Percentiles rank a stretch among this genome's conserved stretches.
These are phyloP conservation scores for Cyprinodon tularosa DNA, from an alignment of 2,113 vertebrate species.

Conservation along the genomic window DNA sequence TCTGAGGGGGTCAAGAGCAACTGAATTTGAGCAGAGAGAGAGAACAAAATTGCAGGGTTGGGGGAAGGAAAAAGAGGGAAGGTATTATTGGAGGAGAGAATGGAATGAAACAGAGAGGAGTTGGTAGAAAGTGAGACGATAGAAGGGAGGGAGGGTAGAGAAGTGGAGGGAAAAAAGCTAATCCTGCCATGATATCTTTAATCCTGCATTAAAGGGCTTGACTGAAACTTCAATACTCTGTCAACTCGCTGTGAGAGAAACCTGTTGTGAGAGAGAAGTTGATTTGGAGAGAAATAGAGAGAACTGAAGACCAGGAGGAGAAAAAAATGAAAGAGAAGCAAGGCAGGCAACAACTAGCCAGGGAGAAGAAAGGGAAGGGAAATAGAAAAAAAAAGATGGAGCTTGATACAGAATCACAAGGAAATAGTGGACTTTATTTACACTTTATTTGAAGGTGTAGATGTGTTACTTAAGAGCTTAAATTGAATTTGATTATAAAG, in stretches of 20 bases:
- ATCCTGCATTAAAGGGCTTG: conserved; percentile 74
- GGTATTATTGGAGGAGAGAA: conserved; percentile 52
- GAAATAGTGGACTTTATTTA: conserved; percentile 53
- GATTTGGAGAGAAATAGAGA: conserved; percentile 10
- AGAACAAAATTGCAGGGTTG: conserved; percentile 40
- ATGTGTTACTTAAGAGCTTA: conserved; percentile 59
- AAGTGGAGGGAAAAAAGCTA: conserved; percentile 49
- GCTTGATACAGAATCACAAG: conserved; percentile 37
- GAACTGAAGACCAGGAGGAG: not conserved
- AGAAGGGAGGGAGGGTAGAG: conserved; percentile 25
- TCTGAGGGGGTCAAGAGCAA: conserved; percentile 37
- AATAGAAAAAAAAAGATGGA: conserved; percentile 24
- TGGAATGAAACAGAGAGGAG: conserved; percentile 46
- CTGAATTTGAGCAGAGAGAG: conserved; percentile 30
- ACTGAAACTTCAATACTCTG: conserved; percentile 71
- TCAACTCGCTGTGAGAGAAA: conserved; percentile 66
- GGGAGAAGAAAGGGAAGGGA: conserved; percentile 16
- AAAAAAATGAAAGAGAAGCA: conserved; percentile 13
- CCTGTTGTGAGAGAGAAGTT: conserved; percentile 45
- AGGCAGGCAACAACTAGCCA: conserved; percentile 3
- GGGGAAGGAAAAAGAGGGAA: conserved; percentile 40
- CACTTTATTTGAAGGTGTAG: conserved; percentile 40
- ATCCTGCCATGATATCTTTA: conserved; percentile 75
- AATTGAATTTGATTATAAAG: conserved; percentile 64
- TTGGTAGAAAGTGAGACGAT: conserved; percentile 31